phyloP scores from a whole-genome alignment of 1,140 invertebrate species.

The Atopsyche davidsoni region DNA sequence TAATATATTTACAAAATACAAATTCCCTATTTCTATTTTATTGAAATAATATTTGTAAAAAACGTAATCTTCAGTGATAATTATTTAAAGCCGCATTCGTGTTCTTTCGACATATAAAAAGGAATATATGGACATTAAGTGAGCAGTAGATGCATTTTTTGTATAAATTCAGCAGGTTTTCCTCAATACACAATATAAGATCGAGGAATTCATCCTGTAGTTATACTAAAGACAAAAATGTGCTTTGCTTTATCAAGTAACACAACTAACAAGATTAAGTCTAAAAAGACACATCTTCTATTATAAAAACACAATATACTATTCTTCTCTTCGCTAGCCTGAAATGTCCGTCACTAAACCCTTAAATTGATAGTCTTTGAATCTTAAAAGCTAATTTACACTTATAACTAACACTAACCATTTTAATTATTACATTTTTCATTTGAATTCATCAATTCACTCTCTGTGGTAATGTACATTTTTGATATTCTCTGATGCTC shows the following conservation, averaged over 20 bases:
- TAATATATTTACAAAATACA: slow-evolving; percentile 1
- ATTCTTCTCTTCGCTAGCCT: too few species aligned
- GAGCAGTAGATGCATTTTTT: slow-evolving; percentile 3
- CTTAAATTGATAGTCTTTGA: slow-evolving; percentile 1
- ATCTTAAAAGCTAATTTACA: slow-evolving; percentile 1
- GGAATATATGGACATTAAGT: neutral
- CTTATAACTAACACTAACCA: neutral
- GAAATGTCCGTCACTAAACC: too few species aligned
- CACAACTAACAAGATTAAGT: too few species aligned
- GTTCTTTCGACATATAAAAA: slow-evolving; percentile 7
- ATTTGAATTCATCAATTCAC: neutral
- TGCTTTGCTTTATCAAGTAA: too few species aligned
- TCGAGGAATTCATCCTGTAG: slow-evolving; percentile 29
- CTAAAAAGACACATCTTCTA: too few species aligned
- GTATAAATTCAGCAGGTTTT: slow-evolving; percentile 29
- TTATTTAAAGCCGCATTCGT: neutral
- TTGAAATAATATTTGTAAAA: neutral
- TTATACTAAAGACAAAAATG: too few species aligned
- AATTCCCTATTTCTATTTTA: neutral
- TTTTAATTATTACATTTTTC: slow-evolving; percentile 2
- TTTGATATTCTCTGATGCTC: slow-evolving; percentile 29
- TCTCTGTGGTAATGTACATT: slow-evolving; percentile 1
- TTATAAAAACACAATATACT: too few species aligned
- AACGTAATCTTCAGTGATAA: neutral
- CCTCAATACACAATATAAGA: slow-evolving; percentile 18